Conservation (phyloP, 2,113 vertebrate genomes). For the Oreochromis aureus region DNA sequence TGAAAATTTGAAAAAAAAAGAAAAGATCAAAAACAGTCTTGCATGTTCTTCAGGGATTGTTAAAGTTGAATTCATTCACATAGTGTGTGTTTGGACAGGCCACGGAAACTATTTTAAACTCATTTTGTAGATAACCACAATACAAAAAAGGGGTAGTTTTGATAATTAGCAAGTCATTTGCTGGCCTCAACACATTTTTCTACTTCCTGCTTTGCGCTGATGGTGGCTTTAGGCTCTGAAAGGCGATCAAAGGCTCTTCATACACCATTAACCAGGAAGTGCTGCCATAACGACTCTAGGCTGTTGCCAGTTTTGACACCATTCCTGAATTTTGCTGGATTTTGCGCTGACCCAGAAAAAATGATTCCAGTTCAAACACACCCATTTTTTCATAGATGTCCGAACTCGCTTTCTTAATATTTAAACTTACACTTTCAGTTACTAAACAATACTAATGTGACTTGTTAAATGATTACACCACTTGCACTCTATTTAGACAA, state of each 20-base stretch:
- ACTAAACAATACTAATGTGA: neutral
- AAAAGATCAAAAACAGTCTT: slow-evolving; percentile 12
- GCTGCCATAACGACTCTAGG: slow-evolving; percentile 53
- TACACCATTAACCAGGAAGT: slow-evolving; percentile 75
- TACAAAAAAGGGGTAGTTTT: slow-evolving; percentile 15
- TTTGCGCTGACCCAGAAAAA: slow-evolving; percentile 20
- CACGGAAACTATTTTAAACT: slow-evolving; percentile 39
- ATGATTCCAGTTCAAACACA: neutral
- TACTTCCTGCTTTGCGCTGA: slow-evolving; percentile 53
- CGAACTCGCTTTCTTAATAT: neutral
- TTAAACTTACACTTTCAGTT: neutral
- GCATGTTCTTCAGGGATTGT: neutral
- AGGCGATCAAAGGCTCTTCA: slow-evolving; percentile 70
- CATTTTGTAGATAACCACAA: slow-evolving; percentile 48
- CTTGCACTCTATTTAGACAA: neutral
- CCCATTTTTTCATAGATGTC: neutral
- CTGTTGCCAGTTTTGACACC: slow-evolving; percentile 68
- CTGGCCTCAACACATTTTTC: slow-evolving; percentile 63
- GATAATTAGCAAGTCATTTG: slow-evolving; percentile 63
- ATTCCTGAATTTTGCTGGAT: slow-evolving; percentile 20
- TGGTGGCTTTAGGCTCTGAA: slow-evolving; percentile 49
- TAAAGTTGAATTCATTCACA: slow-evolving; percentile 7
- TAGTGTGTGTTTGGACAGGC: slow-evolving; percentile 7
- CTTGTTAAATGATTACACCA: neutral
- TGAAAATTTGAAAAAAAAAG: neutral